Conservation (phyloP, 2,888 invertebrate genomes). For the Blastobasis adustella region DNA sequence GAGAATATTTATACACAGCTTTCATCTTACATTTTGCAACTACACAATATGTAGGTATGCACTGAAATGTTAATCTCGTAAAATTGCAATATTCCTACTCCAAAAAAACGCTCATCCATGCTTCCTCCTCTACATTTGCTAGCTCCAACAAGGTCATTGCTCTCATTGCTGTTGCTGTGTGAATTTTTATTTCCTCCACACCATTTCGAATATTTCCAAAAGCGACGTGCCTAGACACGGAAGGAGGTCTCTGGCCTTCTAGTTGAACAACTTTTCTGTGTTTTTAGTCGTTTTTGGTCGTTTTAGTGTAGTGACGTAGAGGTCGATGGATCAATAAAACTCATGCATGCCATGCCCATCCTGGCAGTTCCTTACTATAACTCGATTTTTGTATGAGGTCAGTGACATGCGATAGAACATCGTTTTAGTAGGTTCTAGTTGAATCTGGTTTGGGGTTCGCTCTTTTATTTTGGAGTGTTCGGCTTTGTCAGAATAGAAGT, state of each 20-base stretch:
- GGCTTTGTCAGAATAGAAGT: too few relatives aligned
- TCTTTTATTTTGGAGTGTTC: too few relatives aligned
- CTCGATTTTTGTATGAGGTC: slow-evolving; percentile 2
- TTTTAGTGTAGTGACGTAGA: neutral
- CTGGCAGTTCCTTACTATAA: neutral
- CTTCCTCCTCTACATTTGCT: neutral
- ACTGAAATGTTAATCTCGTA: too few relatives aligned
- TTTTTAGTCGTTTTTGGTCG: neutral
- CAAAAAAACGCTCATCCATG: neutral
- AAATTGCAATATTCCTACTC: neutral
- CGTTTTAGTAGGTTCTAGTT: too few relatives aligned
- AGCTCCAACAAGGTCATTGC: slow-evolving; percentile 2
- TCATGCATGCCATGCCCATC: neutral
- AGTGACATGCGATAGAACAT: neutral
- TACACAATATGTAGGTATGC: too few relatives aligned
- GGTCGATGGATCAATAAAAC: slow-evolving; percentile 6
- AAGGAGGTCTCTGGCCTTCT: slow-evolving; percentile 3
- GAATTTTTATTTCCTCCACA: slow-evolving; percentile 1
- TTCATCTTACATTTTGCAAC: too few relatives aligned
- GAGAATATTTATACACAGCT: too few relatives aligned
- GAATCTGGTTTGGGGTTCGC: too few relatives aligned
- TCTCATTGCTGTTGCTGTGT: slow-evolving; percentile 3
- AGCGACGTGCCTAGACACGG: slow-evolving; percentile 3
- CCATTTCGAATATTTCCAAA: neutral
- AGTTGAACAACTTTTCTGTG: neutral